phyloP scores from a whole-genome alignment of 1,140 invertebrate genomes.

The Rhyacophila brunnea region DNA sequence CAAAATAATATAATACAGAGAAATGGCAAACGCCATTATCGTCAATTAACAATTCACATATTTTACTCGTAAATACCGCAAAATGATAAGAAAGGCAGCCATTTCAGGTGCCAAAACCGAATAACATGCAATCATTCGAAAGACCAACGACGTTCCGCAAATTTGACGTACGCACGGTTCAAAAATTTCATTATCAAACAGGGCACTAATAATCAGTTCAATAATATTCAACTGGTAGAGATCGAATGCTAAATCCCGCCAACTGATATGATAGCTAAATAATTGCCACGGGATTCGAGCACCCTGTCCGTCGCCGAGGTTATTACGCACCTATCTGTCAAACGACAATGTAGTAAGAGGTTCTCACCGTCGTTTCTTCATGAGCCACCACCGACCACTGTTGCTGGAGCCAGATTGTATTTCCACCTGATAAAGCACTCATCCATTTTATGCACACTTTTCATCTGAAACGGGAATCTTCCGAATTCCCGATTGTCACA shows the following conservation, averaged over 20 bases:
- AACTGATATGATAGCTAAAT: no score
- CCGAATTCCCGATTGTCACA: slow-evolving; percentile 22
- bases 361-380: slow-evolving; percentile 35
- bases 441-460: slow-evolving; percentile 27
- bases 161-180: no score
- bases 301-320: not conserved
- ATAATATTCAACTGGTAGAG: slow-evolving; percentile 25
- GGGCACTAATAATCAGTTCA: no score
- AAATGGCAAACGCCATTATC: slow-evolving; percentile 28
- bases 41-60: slow-evolving; percentile 21
- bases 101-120: no score
- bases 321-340: slow-evolving; percentile 14
- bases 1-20: slow-evolving; percentile 22
- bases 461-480: slow-evolving; percentile 19
- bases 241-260: no score
- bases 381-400: slow-evolving; percentile 28
- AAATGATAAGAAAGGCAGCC: not conserved
- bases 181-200: no score
- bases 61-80: slow-evolving; percentile 2
- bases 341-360: slow-evolving; percentile 16
- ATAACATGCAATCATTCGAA: no score
- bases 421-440: slow-evolving; percentile 15
- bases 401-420: slow-evolving; percentile 21
- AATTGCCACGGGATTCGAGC: not conserved
- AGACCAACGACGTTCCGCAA: no score